Conservation (phyloP, 2,113 vertebrate genomes). For the Sturnus vulgaris region DNA sequence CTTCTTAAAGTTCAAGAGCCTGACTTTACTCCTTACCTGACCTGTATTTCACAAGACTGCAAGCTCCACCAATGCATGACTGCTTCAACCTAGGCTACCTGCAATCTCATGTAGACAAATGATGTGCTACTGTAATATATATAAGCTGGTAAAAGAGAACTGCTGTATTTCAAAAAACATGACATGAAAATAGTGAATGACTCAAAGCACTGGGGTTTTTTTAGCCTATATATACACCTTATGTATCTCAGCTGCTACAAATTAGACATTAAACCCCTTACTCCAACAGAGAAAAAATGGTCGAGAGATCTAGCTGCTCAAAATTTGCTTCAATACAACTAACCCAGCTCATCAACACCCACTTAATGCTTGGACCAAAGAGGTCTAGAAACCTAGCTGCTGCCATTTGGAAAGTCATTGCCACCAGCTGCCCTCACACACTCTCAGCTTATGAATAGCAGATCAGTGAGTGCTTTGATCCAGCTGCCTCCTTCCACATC, state of each 20-base stretch:
- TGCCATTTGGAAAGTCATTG: not conserved
- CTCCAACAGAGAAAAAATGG: not conserved
- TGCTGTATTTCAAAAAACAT: not conserved
- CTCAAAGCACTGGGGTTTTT: accelerated
- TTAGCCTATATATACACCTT: not conserved
- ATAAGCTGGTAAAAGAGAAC: not conserved
- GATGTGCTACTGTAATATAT: not conserved
- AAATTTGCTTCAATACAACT: not conserved
- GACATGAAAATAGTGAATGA: not conserved
- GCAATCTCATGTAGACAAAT: not conserved
- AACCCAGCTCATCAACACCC: not conserved
- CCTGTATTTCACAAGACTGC: not conserved
- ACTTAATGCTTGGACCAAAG: not conserved
- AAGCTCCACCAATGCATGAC: not conserved
- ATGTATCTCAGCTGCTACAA: not conserved
- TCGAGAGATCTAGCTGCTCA: not conserved
- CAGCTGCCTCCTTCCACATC: not conserved
- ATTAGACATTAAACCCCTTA: not conserved
- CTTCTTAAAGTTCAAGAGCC: not conserved
- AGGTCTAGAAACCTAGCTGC: not conserved
- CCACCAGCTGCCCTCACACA: not conserved
- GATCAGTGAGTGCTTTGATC: not conserved
- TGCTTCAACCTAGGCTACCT: not conserved
- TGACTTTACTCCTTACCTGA: not conserved
- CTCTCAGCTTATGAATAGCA: not conserved